Base-by-base conservation (phyloP, 2,888 invertebrate species). In the Agonopterix arenella region DNA sequence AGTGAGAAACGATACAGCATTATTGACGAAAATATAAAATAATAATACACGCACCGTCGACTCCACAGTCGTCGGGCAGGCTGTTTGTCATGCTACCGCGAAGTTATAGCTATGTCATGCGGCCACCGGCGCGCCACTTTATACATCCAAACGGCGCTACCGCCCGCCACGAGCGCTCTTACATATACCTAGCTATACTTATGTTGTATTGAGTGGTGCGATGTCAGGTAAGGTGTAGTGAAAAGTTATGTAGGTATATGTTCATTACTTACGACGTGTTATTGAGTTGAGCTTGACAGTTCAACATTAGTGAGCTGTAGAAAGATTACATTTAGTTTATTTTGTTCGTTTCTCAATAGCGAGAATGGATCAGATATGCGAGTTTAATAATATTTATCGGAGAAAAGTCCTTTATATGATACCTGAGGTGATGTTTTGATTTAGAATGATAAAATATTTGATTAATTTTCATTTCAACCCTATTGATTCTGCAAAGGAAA, bases 81-180 rank as follows among this genome's bases (percentile, higher is more conserved):
- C 80, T 82, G 84, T 84, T 86, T 85, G 86, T 86, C 86, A 86
- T 83, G 85, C 78, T 77, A 75, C 80, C 80, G 77, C 76, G 76
- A 73, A 85, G 85, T 84, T 88, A 88, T 88, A 86, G 84, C 83
- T 88, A 84, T 86, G 86, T 85, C 81, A 84, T 80, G 84, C 83
- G 86, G 85, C 86, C 86, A 86, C 86, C 86, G 86, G 81, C 86
- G 85, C 86, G 80, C 81, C 37, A 44, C 44, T 18, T 86, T 85
- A 86, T 86, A 86, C 86, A 85, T 86, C 86, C 85, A 84, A 28
- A 80, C 76, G 61, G 60, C 64, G 43, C 43, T 74, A 73, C 81
- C 80, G 76, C 80, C 78, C 78, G 79, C 77, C 76, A 75, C 76
- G 76, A 70, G 64, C 61, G 59, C 59, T 60, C 55, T 28, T 45